Evolutionary conservation across 2,888 invertebrate species (phyloP).

Genomic region (Eupithecia inturbata): DNA sequence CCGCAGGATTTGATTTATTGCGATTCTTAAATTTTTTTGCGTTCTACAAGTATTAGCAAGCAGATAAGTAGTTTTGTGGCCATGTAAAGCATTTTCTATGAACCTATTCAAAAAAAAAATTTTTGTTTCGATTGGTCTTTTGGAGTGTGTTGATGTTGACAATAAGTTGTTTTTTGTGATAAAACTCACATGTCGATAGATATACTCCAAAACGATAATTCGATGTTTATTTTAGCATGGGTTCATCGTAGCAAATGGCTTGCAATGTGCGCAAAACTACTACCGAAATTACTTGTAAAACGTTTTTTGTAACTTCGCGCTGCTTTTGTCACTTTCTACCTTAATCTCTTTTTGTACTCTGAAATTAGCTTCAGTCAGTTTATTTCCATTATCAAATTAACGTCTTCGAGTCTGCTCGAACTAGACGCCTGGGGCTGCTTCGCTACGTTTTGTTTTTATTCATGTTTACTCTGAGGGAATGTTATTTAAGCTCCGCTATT

Average conservation of each 20-base stretch:
- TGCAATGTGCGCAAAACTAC: neutral
- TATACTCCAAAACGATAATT: too few relatives aligned
- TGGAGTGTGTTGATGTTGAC: neutral
- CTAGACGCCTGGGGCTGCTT: conserved; percentile 24
- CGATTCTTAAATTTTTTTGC: neutral
- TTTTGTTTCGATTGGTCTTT: neutral
- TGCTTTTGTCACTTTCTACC: neutral
- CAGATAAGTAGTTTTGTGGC: neutral
- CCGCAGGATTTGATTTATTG: neutral
- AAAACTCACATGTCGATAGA: neutral
- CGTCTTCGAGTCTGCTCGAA: conserved; percentile 3
- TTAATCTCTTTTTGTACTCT: neutral
- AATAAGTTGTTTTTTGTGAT: neutral
- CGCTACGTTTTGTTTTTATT: conserved; percentile 16
- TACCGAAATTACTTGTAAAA: neutral
- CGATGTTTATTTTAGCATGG: neutral
- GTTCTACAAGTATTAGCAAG: neutral
- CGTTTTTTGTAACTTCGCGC: neutral
- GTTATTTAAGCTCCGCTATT: neutral
- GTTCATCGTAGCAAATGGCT: neutral
- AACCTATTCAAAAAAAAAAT: neutral
- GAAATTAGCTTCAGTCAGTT: conserved; percentile 17
- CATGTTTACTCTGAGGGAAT: conserved; percentile 8
- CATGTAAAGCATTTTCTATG: neutral
- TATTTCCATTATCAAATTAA: neutral